A percentile compares a stretch with the other conserved stretches of the same genome.
Evolutionary conservation across 2,113 vertebrate species (phyloP).

Genomic region (Strix aluco): DNA sequence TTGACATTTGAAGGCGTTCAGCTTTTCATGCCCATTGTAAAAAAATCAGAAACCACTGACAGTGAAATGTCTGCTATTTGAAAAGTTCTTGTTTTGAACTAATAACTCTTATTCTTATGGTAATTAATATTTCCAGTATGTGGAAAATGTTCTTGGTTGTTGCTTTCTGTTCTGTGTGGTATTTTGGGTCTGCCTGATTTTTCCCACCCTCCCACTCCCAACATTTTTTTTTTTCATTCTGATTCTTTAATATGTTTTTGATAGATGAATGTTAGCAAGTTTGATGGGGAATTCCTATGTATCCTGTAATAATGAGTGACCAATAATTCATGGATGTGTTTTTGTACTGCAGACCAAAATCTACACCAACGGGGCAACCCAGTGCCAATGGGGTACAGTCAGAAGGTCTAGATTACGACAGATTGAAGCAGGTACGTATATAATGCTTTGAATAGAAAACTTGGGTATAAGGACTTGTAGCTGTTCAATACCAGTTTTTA

Average conservation of each 20-base stretch:
- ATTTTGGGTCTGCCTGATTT: conserved; percentile 40
- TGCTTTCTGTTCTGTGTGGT: conserved; percentile 40
- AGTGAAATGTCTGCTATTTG: neutral
- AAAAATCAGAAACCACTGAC: neutral
- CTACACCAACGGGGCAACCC: conserved; percentile 88
- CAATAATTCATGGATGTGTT: conserved; percentile 3
- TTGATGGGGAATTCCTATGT: neutral
- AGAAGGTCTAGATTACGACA: conserved; percentile 93
- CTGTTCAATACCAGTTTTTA: neutral
- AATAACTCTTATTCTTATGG: neutral
- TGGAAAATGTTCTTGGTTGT: neutral
- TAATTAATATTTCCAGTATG: neutral
- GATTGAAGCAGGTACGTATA: conserved; percentile 91
- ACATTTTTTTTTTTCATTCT: neutral
- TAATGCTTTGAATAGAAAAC: neutral
- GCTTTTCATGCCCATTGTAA: neutral
- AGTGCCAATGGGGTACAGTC: conserved; percentile 96
- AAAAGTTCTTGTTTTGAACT: conserved; percentile 14
- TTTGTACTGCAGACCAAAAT: conserved; percentile 88
- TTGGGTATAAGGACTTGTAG: neutral
- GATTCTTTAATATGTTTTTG: neutral
- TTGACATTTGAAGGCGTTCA: neutral
- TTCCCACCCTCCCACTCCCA: neutral
- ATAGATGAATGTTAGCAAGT: neutral
- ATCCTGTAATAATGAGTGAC: neutral